Percentiles rank a stretch among this genome's conserved stretches.
Evolutionary conservation across 2,113 vertebrate genomes (phyloP).

Genomic region (Tamias sibiricus): DNA sequence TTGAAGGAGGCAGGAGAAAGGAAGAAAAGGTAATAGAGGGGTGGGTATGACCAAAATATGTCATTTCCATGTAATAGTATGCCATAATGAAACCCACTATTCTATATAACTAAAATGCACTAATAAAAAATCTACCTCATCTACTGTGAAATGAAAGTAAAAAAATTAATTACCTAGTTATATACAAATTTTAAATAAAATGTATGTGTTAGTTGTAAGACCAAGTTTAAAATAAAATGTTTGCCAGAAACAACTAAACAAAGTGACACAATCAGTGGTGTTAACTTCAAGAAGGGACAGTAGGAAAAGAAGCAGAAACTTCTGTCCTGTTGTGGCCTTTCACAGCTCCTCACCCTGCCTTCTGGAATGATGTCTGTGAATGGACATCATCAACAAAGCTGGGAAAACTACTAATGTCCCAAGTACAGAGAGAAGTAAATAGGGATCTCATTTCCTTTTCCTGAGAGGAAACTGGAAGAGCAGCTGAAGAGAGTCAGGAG

Average conservation of each 20-base stretch:
- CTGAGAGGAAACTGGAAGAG: not conserved
- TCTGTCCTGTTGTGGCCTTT: too few relatives aligned
- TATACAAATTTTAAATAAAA: not conserved
- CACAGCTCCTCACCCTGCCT: not conserved
- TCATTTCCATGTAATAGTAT: not conserved
- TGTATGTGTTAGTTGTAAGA: not conserved
- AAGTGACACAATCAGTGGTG: not conserved
- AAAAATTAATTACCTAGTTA: not conserved
- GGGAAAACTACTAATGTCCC: not conserved
- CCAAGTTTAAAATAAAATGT: not conserved
- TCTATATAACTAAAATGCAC: not conserved
- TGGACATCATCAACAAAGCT: not conserved
- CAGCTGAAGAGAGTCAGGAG: not conserved
- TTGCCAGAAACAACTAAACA: not conserved
- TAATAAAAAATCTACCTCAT: not conserved
- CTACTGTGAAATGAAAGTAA: conserved; percentile 30
- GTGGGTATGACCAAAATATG: not conserved
- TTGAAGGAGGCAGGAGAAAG: not conserved
- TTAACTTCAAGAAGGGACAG: not conserved
- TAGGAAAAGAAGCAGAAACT: not conserved
- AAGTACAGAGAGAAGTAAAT: not conserved
- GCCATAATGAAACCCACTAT: not conserved
- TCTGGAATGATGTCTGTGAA: too few relatives aligned
- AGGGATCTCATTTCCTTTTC: not conserved
- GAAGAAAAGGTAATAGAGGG: not conserved